phyloP scores from a whole-genome alignment of 2,113 vertebrate species.

The Crotalus tigris region DNA sequence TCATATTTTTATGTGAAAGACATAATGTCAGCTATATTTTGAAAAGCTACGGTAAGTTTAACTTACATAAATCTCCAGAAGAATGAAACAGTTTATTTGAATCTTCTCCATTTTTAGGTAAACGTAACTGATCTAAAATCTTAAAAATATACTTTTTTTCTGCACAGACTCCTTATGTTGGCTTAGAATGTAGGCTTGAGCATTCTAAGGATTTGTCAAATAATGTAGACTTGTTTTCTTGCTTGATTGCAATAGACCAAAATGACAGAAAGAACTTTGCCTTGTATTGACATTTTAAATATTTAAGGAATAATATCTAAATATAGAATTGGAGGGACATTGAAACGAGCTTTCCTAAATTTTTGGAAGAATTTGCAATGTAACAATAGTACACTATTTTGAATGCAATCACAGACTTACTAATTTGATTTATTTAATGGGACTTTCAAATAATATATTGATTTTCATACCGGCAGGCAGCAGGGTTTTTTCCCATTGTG shows the following conservation, averaged over 20 bases:
- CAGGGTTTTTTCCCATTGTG: background rate
- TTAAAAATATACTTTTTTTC: slow-evolving; percentile 36
- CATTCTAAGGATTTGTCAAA: background rate
- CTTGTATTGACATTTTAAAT: background rate
- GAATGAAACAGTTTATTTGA: background rate
- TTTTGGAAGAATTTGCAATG: background rate
- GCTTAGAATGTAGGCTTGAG: background rate
- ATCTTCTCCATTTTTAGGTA: slow-evolving; percentile 12
- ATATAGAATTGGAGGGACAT: background rate
- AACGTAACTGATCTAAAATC: slow-evolving; percentile 28
- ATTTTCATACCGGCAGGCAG: background rate
- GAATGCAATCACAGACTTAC: background rate
- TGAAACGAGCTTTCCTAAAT: background rate
- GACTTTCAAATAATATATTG: slow-evolving; percentile 12
- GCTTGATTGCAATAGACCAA: slow-evolving; percentile 1
- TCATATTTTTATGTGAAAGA: too few species aligned
- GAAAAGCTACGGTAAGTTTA: too few species aligned
- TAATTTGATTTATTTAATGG: background rate
- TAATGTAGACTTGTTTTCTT: background rate
- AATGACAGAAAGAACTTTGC: background rate
- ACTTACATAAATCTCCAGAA: background rate
- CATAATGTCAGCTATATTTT: too few species aligned
- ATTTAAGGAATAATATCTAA: background rate
- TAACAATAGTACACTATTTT: background rate
- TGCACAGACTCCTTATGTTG: slow-evolving; percentile 38